phyloP scores from a whole-genome alignment of 2,113 vertebrate species.

The Nothobranchius furzeri region DNA sequence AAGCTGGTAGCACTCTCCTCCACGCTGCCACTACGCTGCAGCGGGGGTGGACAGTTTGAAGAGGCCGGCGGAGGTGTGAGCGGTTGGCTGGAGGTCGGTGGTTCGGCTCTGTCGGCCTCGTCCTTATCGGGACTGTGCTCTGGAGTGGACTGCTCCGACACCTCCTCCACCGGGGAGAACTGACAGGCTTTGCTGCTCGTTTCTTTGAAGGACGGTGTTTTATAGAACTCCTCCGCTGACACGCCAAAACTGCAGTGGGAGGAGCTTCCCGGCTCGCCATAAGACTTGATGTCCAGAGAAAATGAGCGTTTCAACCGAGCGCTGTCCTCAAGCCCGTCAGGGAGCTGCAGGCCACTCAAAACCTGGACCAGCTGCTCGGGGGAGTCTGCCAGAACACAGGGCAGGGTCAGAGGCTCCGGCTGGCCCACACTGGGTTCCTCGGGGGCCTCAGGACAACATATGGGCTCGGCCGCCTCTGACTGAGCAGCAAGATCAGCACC shows the following conservation, averaged over 20 bases:
- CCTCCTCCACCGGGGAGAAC: conserved; percentile 92
- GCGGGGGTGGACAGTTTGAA: conserved; percentile 50
- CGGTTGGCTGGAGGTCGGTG: conserved; percentile 22
- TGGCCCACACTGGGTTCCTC: background rate
- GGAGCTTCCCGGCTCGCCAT: conserved; percentile 48
- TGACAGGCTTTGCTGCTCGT: conserved; percentile 83
- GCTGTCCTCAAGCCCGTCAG: conserved; percentile 83
- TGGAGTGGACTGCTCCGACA: conserved; percentile 88
- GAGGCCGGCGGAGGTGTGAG: conserved; percentile 53
- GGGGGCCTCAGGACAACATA: background rate
- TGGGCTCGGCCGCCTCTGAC: background rate
- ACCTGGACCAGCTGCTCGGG: conserved; percentile 83
- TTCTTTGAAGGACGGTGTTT: conserved; percentile 79
- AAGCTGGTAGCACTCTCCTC: conserved; percentile 85
- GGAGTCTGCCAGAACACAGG: conserved; percentile 34
- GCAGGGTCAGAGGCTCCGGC: conserved; percentile 61
- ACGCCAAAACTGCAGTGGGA: conserved; percentile 65
- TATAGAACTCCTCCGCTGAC: conserved; percentile 84
- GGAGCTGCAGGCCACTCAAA: conserved; percentile 82
- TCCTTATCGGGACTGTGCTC: conserved; percentile 87
- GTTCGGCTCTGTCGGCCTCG: conserved; percentile 4
- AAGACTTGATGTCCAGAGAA: conserved; percentile 92
- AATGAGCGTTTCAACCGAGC: conserved; percentile 90
- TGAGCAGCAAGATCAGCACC: background rate
- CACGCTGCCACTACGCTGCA: conserved; percentile 90